Base-by-base conservation (phyloP, 2,113 vertebrate species). In the Spermophilus dauricus region DNA sequence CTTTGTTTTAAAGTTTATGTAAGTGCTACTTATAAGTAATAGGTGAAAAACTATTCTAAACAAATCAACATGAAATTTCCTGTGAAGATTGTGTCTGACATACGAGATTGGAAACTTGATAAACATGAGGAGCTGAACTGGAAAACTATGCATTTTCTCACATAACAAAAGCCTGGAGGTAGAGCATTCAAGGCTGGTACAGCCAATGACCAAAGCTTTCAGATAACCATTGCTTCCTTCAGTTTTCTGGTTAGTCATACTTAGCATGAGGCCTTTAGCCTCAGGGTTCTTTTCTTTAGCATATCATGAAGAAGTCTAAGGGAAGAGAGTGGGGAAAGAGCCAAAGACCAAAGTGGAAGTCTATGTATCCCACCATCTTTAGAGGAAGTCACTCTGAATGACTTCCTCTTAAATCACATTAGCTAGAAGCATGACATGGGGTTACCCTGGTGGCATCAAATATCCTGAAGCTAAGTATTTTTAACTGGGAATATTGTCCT, bases 31-130 rank as follows among this genome's bases (percentile, higher is more conserved):
- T 56, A 81, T 88, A 92, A 48, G 22, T 86, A 37, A 93, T 45
- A 76, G 81, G 26, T 58, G 42, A 89, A 86, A 90, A 80, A 45
- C 48, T 80, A 51, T 85, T 87, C 10, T 90, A 84, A 95, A 48
- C 0, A 91, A 83, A 28, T 0, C 0, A 8, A 24, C 70, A 32
- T 28, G 90, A 85, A 82, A 3, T 39, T 86, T 94, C 89, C 26
- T 84, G 16, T 69, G 0, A 51, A 85, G 63, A 86, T 5, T 26
- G 4, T 26, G 16, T 34, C 75, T 61, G 26, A 37, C 2, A 42
- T 48, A 10, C 69, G 30, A 5, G 10, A 86, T 26, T 67, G 72
- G 63, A 86, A 63, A 70, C 2, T 69, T 72, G 32, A 42, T 86
- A 69, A 82, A 26, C 11, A 90, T 10, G 9, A 92, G 37, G 10